Base-by-base conservation (phyloP, 2,888 invertebrate genomes). In the Liopterus haemorrhoidalis region DNA sequence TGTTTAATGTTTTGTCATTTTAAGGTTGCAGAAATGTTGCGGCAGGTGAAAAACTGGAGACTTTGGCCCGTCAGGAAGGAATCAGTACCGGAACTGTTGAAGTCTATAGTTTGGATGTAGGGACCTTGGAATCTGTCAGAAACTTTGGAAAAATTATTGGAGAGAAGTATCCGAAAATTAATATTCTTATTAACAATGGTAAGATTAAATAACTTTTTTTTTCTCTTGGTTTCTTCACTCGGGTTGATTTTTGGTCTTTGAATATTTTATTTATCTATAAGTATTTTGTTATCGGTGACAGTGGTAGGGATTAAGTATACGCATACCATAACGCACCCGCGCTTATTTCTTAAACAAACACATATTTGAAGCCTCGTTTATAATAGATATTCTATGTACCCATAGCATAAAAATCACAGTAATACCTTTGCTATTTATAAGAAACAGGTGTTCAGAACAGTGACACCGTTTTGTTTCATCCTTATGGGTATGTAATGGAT, bases 121-220 rank as follows among this genome's bases (percentile, higher is more conserved):
- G 81, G 38, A 85, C 84, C 9, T 64, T 88, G 51, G 74, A 76
- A 43, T 91, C 91, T 1, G 83, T 93, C 0, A 76, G 75, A 58
- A 67, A 74, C 45, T 94, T 94, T 66, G 85, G 83, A 0, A 67
- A 74, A 21, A 70, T 70, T 43, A 76, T 93, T 9, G 71, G 75
- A 52, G 70, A 73, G 5, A 76, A 78, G 52, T 79, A 78, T 60
- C 64, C 75, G 0, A 74, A 79, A 61, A 74, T 92, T 41, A 74
- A 89, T 62, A 60, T 86, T 54, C 70, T 92, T 27, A 75, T 91
- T 2, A 91, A 91, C 66, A 91, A 91, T 69, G 85, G 82, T 81
- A 68, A 61, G 57, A 53, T 37, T n/a, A 31, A 42, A 18, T 31
- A n/a, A 33, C 11, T 37, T n/a, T 39, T 18, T 16, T 4, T 5